Evolutionary conservation across 2,113 vertebrate species (phyloP).

Genomic region (Corythoichthys intestinalis): DNA sequence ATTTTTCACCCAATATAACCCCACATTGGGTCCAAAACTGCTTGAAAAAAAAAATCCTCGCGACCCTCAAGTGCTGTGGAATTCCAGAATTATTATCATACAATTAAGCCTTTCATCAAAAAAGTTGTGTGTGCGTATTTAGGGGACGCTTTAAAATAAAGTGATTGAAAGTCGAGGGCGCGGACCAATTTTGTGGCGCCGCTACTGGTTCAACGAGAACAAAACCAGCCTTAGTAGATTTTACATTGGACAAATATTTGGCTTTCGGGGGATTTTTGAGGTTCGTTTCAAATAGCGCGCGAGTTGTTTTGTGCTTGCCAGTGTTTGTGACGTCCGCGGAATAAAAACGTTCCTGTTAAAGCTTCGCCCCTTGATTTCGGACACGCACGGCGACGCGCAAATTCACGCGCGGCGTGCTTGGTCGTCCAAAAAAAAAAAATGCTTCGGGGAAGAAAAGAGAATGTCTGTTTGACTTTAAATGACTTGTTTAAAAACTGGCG

Average conservation of each 20-base stretch:
- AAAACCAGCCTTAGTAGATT: not conserved
- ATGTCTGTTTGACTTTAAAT: constrained; percentile 65
- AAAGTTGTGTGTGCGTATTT: constrained; percentile 9
- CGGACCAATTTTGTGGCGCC: not conserved
- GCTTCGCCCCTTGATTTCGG: constrained; percentile 1
- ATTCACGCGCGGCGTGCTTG: constrained; percentile 72
- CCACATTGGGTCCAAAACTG: constrained; percentile 55
- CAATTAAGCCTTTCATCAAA: constrained; percentile 41
- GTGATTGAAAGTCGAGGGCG: constrained; percentile 16
- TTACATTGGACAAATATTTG: not conserved
- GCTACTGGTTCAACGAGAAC: constrained; percentile 2
- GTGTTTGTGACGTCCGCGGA: not conserved
- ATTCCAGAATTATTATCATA: constrained; percentile 39
- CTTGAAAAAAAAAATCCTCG: constrained; percentile 37
- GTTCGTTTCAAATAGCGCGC: not conserved
- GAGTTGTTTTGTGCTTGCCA: constrained; percentile 8
- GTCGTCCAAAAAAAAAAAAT: constrained; percentile 24
- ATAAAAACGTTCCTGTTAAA: not conserved
- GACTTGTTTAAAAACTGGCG: constrained; percentile 63
- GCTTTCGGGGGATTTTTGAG: not conserved
- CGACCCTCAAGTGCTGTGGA: constrained; percentile 1
- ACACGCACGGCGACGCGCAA: constrained; percentile 40
- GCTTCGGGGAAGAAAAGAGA: constrained; percentile 36
- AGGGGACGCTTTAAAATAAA: constrained; percentile 11
- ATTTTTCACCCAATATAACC: constrained; percentile 59